These are phyloP conservation scores for Geopemphigus sp. DNA, from an alignment of 1,140 invertebrate species.

Conservation along the genomic window DNA sequence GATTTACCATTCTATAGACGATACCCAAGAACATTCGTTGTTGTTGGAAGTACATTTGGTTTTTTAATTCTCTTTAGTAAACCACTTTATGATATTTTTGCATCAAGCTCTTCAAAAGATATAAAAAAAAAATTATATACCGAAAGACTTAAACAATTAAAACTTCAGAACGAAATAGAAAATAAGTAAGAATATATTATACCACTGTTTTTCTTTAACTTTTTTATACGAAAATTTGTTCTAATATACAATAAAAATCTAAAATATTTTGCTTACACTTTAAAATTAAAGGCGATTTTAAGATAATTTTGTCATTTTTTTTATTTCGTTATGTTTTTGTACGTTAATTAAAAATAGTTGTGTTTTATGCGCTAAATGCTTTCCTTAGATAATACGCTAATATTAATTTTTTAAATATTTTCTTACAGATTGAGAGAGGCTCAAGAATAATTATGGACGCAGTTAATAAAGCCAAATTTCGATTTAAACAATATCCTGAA, in stretches of 20 bases:
- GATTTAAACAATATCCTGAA: slow-evolving; percentile 71
- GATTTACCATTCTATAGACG: slow-evolving; percentile 56
- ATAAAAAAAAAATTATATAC: slow-evolving; percentile 53
- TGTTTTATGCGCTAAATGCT: no score
- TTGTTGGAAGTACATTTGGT: slow-evolving; percentile 57
- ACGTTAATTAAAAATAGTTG: no score
- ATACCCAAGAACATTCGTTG: slow-evolving; percentile 60
- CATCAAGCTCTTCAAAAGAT: slow-evolving; percentile 48
- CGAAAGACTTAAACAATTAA: slow-evolving; percentile 24
- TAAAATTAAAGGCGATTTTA: no score
- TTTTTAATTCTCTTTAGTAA: slow-evolving; percentile 65
- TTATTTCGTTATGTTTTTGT: no score
- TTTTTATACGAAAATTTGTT: no score
- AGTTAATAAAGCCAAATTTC: slow-evolving; percentile 68
- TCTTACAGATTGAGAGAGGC: neutral
- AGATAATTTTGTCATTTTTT: no score
- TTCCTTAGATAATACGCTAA: no score
- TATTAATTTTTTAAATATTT: neutral
- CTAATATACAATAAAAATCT: no score
- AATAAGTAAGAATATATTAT: neutral
- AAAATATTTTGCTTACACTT: no score
- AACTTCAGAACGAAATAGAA: slow-evolving; percentile 30
- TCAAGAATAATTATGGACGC: slow-evolving; percentile 67
- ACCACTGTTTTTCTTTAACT: no score
- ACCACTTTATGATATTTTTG: slow-evolving; percentile 69